phyloP scores from a whole-genome alignment of 2,888 invertebrate species.

The Eupithecia pulchellata region DNA sequence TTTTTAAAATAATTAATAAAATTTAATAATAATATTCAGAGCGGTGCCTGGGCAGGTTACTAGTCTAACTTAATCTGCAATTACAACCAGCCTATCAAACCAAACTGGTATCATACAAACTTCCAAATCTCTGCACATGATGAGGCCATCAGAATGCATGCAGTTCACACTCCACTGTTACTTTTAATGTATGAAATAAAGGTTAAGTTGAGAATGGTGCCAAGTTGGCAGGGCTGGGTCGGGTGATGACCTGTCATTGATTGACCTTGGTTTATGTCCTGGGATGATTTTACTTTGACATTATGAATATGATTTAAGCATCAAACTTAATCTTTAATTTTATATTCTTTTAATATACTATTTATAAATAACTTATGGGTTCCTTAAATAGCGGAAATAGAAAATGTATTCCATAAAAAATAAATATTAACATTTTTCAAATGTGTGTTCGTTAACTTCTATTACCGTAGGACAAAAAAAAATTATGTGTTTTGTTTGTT shows the following conservation, averaged over 20 bases:
- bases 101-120: slow-evolving; percentile 5
- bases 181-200: slow-evolving; percentile 44
- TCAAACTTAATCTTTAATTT: no score
- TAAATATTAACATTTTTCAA: no score
- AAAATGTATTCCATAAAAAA: no score
- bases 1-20: no score
- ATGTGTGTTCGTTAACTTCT: no score
- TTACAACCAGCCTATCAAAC: slow-evolving; percentile 5
- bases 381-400: no score
- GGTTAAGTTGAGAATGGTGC: slow-evolving; percentile 40
- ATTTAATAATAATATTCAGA: no score
- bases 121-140: slow-evolving; percentile 34
- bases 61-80: not conserved
- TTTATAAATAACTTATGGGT: no score
- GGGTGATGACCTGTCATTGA: slow-evolving; percentile 22
- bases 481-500: no score
- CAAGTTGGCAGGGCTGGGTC: slow-evolving; percentile 36
- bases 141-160: slow-evolving; percentile 43
- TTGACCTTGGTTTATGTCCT: slow-evolving; percentile 18
- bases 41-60: not conserved
- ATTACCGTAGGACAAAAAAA: no score
- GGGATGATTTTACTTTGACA: not conserved
- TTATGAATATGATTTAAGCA: no score
- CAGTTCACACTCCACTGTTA: slow-evolving; percentile 34
- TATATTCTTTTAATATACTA: no score